A percentile compares a stretch with the other conserved stretches of the same genome.
Evolutionary conservation across 2,113 vertebrate genomes (phyloP).

Genomic region (Nycticryphes semicollaris): DNA sequence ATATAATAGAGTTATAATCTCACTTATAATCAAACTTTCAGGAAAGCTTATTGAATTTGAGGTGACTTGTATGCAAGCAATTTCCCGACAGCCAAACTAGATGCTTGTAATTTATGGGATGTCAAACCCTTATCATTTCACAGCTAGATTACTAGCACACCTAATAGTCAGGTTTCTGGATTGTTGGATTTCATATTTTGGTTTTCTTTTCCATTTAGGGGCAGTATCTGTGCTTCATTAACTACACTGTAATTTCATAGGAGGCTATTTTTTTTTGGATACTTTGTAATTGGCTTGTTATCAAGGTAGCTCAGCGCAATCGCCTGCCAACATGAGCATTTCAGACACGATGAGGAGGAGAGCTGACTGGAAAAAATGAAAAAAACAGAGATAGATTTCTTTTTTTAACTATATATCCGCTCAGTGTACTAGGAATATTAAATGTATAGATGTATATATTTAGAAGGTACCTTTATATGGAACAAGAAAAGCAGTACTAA

Average conservation of each 20-base stretch:
- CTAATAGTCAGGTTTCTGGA: slow-evolving; percentile 32
- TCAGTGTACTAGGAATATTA: neutral
- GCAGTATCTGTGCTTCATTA: slow-evolving; percentile 73
- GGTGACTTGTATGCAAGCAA: slow-evolving; percentile 40
- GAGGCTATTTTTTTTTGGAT: slow-evolving; percentile 54
- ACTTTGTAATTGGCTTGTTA: slow-evolving; percentile 72
- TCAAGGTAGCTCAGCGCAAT: slow-evolving; percentile 51
- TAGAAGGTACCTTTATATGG: neutral
- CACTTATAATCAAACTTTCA: slow-evolving; percentile 67
- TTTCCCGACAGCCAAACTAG: slow-evolving; percentile 26
- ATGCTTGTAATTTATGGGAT: slow-evolving; percentile 24
- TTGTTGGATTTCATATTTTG: neutral
- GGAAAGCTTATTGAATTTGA: slow-evolving; percentile 55
- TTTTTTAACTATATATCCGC: slow-evolving; percentile 1
- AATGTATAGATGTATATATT: neutral
- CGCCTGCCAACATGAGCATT: slow-evolving; percentile 20
- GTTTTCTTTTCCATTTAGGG: slow-evolving; percentile 1
- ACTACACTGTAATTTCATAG: slow-evolving; percentile 67
- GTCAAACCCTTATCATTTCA: slow-evolving; percentile 48
- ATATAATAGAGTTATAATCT: slow-evolving; percentile 69
- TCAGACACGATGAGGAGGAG: slow-evolving; percentile 35
- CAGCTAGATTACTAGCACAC: slow-evolving; percentile 16
- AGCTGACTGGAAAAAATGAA: slow-evolving; percentile 63
- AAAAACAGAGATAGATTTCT: slow-evolving; percentile 25
- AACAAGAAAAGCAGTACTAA: neutral